Conservation (phyloP, 2,797 vertebrate species). For the Oryzias dopingdopingensis region DNA sequence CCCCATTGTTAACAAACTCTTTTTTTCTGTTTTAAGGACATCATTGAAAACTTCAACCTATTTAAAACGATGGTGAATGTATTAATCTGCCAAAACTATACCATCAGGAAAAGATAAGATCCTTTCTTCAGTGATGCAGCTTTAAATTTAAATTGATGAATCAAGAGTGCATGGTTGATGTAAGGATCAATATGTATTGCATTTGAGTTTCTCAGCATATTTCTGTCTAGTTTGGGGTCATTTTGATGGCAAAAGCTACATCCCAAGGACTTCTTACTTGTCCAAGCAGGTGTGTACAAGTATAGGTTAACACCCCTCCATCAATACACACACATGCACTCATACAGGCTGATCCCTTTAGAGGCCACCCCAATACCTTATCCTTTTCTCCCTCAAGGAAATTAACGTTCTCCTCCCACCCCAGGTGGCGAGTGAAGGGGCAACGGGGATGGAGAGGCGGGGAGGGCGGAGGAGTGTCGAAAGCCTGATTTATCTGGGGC, state of each 20-base stretch:
- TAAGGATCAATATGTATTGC: no score
- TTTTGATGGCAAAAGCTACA: neutral
- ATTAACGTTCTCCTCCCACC: constrained; percentile 84
- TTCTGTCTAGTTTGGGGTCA: no score
- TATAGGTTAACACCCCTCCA: constrained; percentile 48
- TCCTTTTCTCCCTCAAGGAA: constrained; percentile 77
- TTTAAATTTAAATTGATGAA: no score
- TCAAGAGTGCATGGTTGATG: no score
- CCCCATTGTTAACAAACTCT: no score
- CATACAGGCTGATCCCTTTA: constrained; percentile 38
- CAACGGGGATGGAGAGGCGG: constrained; percentile 75
- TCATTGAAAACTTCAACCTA: no score
- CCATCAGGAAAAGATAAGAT: no score
- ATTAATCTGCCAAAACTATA: no score
- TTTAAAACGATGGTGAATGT: no score
- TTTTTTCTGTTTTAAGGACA: no score
- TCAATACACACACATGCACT: constrained; percentile 9
- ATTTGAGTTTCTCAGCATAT: no score
- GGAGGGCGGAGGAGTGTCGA: constrained; percentile 75
- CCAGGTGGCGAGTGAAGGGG: constrained; percentile 79
- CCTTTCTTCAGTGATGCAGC: no score
- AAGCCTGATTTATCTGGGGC: constrained; percentile 88
- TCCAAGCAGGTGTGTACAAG: constrained; percentile 58
- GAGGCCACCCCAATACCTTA: constrained; percentile 26
- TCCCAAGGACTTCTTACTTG: constrained; percentile 54